phyloP scores from a whole-genome alignment of 1,140 invertebrate species.

The Cryptotermes secundus region DNA sequence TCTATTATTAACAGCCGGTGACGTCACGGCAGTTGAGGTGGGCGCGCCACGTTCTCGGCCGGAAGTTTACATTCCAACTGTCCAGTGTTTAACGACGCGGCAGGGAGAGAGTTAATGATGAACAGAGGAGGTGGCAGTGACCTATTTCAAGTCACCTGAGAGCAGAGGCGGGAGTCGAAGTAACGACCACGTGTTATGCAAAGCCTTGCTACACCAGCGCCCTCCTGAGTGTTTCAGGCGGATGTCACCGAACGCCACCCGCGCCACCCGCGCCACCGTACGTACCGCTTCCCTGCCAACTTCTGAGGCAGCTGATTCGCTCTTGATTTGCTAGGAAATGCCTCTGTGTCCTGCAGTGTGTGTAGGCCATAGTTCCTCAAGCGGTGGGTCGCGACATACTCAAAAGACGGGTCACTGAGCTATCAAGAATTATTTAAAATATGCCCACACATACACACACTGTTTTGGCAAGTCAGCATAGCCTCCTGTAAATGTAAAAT shows the following conservation, averaged over 20 bases:
- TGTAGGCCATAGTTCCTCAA: too few relatives aligned
- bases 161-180: neutral
- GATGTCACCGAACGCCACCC: too few relatives aligned
- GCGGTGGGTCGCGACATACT: too few relatives aligned
- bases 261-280: too few relatives aligned
- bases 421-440: too few relatives aligned
- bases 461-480: too few relatives aligned
- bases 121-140: neutral
- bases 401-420: too few relatives aligned
- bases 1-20: neutral
- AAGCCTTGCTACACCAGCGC: neutral
- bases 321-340: too few relatives aligned
- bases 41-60: neutral
- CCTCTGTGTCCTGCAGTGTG: too few relatives aligned
- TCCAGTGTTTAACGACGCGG: slow-evolving; percentile 8
- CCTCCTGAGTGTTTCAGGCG: too few relatives aligned
- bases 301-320: neutral
- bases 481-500: too few relatives aligned
- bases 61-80: neutral
- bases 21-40: neutral
- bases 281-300: neutral
- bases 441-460: too few relatives aligned
- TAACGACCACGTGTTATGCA: neutral
- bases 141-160: neutral
- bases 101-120: neutral